phyloP scores from a whole-genome alignment of 2,113 vertebrate species.

The Mungos mungo region DNA sequence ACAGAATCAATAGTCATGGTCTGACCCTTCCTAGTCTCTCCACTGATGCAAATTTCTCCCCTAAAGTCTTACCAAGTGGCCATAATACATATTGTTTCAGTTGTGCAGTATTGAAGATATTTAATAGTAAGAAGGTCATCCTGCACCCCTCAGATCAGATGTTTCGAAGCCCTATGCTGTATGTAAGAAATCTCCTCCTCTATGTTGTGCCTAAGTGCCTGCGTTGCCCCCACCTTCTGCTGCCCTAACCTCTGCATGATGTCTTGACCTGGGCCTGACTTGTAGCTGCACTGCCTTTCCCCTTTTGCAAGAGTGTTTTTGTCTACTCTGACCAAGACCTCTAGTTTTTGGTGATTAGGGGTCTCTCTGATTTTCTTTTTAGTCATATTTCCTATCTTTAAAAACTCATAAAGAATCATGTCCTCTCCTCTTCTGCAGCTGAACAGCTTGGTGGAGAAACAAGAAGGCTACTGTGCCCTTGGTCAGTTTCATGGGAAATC shows the following conservation, averaged over 20 bases:
- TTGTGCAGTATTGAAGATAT: neutral
- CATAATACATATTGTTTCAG: neutral
- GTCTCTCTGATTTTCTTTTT: conserved; percentile 45
- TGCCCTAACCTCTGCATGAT: conserved; percentile 68
- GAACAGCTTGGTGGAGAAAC: conserved; percentile 36
- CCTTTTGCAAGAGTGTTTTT: conserved; percentile 56
- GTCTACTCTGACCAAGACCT: conserved; percentile 60
- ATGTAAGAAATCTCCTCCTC: neutral
- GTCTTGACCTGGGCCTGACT: conserved; percentile 55
- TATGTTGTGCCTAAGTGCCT: conserved; percentile 80
- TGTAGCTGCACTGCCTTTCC: conserved; percentile 60
- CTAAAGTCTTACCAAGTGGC: neutral
- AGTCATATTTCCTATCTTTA: conserved; percentile 37
- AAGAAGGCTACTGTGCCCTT: conserved; percentile 17
- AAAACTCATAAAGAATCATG: conserved; percentile 60
- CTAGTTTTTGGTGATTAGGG: conserved; percentile 39
- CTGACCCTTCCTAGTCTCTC: neutral
- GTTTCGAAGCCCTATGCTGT: neutral
- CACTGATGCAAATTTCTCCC: neutral
- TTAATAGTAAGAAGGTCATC: neutral
- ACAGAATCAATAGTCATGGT: neutral
- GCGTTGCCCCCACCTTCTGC: conserved; percentile 41
- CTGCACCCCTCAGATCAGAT: neutral
- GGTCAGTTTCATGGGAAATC: neutral
- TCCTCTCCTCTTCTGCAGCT: conserved; percentile 45